Conservation (phyloP, 2,797 vertebrate species). For the Euthynnus affinis region DNA sequence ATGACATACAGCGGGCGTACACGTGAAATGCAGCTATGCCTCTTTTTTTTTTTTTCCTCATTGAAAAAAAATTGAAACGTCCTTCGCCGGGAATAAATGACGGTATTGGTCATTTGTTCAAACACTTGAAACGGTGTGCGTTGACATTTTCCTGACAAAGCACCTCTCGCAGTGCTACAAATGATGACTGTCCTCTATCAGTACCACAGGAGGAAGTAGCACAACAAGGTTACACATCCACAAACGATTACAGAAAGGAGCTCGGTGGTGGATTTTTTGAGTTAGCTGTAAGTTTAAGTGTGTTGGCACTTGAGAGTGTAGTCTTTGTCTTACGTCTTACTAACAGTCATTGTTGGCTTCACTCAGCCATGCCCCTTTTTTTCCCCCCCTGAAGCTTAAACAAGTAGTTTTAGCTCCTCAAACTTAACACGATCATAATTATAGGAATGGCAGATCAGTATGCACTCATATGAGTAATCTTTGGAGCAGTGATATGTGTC, state of each 20-base stretch:
- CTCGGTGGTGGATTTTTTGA: no score
- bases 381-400: neutral
- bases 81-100: neutral
- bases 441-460: no score
- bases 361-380: neutral
- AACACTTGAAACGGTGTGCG: neutral
- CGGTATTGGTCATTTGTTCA: neutral
- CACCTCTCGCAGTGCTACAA: no score
- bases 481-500: neutral
- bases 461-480: neutral
- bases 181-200: no score
- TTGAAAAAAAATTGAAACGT: neutral
- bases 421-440: neutral
- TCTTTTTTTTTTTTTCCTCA: constrained; percentile 1
- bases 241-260: no score
- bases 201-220: no score
- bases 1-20: neutral
- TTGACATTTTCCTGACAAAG: neutral
- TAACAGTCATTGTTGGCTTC: no score
- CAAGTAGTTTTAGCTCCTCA: neutral
- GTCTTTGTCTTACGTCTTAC: neutral
- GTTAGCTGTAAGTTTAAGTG: no score
- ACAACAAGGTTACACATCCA: no score
- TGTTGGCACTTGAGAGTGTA: neutral
- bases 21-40: neutral